Percentiles rank a stretch among this genome's conserved stretches.
These are phyloP conservation scores for Caenorhabditis virilis DNA, from an alignment of 2,888 invertebrate species.

Conservation along the genomic window DNA sequence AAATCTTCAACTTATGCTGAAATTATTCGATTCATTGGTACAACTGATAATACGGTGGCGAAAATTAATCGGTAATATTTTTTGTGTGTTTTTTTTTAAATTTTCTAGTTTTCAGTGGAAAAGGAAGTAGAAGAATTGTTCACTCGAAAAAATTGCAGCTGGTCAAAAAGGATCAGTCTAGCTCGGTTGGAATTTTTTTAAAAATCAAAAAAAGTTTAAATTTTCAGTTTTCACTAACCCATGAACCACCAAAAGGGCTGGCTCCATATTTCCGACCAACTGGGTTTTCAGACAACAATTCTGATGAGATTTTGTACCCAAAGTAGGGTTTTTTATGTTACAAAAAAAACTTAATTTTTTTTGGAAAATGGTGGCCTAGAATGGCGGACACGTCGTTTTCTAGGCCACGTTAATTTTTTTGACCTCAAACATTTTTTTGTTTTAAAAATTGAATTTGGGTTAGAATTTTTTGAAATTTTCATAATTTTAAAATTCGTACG, in stretches of 20 bases:
- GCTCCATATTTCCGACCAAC: conserved; percentile 3
- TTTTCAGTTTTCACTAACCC: conserved; percentile 24
- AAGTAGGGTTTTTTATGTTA: conserved; percentile 9
- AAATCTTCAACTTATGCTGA: too few species aligned
- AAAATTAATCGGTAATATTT: too few species aligned
- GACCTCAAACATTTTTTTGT: neutral
- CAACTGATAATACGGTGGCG: too few species aligned
- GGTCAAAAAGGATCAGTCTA: conserved; percentile 2
- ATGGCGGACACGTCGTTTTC: neutral
- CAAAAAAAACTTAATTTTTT: neutral
- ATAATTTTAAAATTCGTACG: neutral
- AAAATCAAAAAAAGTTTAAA: conserved; percentile 3
- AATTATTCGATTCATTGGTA: too few species aligned
- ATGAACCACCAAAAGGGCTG: conserved; percentile 24
- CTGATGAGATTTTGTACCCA: conserved; percentile 20
- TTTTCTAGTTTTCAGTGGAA: neutral
- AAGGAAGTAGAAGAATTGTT: conserved; percentile 14
- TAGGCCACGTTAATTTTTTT: neutral
- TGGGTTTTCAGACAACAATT: conserved; percentile 3
- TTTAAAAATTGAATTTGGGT: too few species aligned
- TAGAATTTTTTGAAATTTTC: too few species aligned
- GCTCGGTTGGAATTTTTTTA: conserved; percentile 9
- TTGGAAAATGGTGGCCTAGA: neutral
- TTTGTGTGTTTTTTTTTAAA: too few species aligned
- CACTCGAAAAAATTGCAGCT: conserved; percentile 29